Conservation (phyloP, 2,888 invertebrate species). For the Hoplodrina blanda region DNA sequence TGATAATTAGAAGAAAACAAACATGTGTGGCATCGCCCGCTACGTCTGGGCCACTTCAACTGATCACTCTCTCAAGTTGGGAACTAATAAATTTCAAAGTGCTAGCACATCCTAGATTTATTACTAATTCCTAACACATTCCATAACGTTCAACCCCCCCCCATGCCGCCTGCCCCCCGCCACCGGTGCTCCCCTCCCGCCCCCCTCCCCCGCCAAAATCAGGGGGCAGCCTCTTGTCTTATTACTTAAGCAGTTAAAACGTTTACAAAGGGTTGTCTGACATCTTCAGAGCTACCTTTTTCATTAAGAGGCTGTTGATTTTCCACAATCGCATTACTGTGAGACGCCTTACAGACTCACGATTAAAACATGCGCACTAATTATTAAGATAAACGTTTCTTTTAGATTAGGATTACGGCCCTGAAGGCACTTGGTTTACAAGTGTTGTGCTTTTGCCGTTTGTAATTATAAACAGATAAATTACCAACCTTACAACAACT, state of each 20-base stretch:
- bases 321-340: constrained; percentile 4
- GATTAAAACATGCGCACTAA: not conserved
- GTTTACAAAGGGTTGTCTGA: constrained; percentile 16
- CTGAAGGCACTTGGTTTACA: not conserved
- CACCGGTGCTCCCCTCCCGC: not conserved
- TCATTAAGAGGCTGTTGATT: constrained; percentile 17
- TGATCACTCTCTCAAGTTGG: constrained; percentile 2
- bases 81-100: constrained; percentile 39
- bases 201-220: not conserved
- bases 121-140: constrained; percentile 29
- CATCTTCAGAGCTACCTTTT: constrained; percentile 23
- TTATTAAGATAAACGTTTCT: not conserved
- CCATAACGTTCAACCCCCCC: not conserved
- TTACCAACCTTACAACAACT: no score
- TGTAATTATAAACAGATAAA: not conserved
- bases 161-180: not conserved
- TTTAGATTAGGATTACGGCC: not conserved
- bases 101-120: constrained; percentile 35
- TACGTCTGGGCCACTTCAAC: not conserved
- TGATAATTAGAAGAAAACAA: not conserved
- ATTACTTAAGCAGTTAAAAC: constrained; percentile 18
- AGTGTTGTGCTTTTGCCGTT: not conserved
- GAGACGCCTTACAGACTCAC: not conserved
- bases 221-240: constrained; percentile 4
- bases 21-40: not conserved